Conservation (phyloP, 2,797 vertebrate species). For the Bovichtus variegatus region DNA sequence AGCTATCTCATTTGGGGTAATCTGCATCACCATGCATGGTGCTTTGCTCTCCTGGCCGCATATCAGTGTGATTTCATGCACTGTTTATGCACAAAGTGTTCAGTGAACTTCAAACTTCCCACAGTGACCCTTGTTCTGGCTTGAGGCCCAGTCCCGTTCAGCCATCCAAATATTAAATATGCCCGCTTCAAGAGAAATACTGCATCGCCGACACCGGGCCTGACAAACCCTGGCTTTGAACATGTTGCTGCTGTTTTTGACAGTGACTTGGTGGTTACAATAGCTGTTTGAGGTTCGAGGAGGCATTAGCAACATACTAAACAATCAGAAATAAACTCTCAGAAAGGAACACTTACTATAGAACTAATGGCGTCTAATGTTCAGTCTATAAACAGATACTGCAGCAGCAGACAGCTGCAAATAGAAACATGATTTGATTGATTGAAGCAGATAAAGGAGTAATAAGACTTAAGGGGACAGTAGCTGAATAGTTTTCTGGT, state of each 20-base stretch:
- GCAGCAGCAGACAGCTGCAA: constrained; percentile 13
- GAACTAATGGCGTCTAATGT: constrained; percentile 20
- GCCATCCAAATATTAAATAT: constrained; percentile 52
- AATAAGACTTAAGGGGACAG: constrained; percentile 28
- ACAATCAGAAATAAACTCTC: constrained; percentile 26
- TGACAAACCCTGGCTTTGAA: not conserved
- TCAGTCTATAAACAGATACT: constrained; percentile 9
- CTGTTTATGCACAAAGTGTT: constrained; percentile 71
- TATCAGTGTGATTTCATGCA: constrained; percentile 65
- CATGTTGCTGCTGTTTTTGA: constrained; percentile 1
- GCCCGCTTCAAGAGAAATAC: constrained; percentile 6
- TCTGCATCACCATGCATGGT: constrained; percentile 40
- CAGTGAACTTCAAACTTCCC: constrained; percentile 59
- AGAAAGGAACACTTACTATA: not conserved
- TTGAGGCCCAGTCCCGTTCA: constrained; percentile 27
- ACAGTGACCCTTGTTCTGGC: constrained; percentile 45
- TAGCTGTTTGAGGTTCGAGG: constrained; percentile 9
- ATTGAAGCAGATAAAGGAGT: constrained; percentile 45
- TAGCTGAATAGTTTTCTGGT: constrained; percentile 52
- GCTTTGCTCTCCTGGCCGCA: constrained; percentile 25
- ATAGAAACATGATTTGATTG: constrained; percentile 23
- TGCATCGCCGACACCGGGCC: not conserved
- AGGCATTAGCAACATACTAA: constrained; percentile 16
- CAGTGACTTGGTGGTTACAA: not conserved
- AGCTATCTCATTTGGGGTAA: constrained; percentile 27